phyloP scores from a whole-genome alignment of 1,140 invertebrate species.

The Myzus persicae region DNA sequence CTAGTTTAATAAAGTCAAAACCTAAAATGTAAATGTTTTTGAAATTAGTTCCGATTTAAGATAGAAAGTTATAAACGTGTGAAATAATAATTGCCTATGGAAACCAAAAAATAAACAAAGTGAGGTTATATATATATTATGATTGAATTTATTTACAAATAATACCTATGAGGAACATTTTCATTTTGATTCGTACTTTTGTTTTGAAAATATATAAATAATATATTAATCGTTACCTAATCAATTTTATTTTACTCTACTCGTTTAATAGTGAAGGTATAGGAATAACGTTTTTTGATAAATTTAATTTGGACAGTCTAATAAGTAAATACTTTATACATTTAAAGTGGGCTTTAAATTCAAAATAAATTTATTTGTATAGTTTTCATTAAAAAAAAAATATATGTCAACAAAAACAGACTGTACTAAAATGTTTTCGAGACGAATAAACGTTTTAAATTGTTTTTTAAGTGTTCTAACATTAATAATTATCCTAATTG shows the following conservation, averaged over 20 bases:
- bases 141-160: background rate
- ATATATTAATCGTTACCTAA: too few species aligned
- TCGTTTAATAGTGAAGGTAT: background rate
- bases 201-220: too few species aligned
- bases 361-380: background rate
- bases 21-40: background rate
- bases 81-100: background rate
- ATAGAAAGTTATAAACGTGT: background rate
- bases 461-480: background rate
- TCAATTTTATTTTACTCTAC: background rate
- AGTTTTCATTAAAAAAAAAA: background rate
- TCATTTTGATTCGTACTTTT: too few species aligned
- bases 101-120: background rate
- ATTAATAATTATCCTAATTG: background rate
- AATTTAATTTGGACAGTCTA: too few species aligned
- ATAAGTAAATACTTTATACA: background rate
- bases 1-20: background rate
- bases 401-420: background rate
- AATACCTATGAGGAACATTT: too few species aligned
- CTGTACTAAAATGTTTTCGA: background rate
- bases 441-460: background rate
- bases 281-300: background rate
- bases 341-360: background rate
- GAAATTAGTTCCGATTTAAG: background rate
- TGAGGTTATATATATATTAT: too few species aligned